phyloP scores from a whole-genome alignment of 1,140 invertebrate species.

The Frieseomelitta varia region DNA sequence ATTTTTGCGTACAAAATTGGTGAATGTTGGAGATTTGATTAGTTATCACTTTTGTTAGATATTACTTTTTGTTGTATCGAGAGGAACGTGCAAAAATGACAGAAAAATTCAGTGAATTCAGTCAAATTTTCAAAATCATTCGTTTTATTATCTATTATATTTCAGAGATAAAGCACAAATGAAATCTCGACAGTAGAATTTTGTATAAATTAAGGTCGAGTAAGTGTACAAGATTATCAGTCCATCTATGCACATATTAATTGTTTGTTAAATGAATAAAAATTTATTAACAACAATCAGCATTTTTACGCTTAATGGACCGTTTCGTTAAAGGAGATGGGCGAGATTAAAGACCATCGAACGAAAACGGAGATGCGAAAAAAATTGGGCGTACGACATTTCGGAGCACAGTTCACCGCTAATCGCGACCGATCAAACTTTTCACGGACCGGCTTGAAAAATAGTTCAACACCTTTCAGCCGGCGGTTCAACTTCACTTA shows the following conservation, averaged over 20 bases:
- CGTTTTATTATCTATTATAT: background rate
- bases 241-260: background rate
- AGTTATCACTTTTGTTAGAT: no score
- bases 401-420: background rate
- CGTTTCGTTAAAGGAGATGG: background rate
- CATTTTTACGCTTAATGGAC: background rate
- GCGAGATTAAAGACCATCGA: background rate
- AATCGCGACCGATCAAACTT: background rate
- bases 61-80: no score
- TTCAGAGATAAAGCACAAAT: no score
- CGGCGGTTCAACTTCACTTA: constrained; percentile 26
- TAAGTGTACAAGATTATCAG: background rate
- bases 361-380: background rate
- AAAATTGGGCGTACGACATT: background rate
- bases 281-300: background rate
- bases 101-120: no score
- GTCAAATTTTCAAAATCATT: background rate
- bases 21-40: background rate
- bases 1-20: background rate
- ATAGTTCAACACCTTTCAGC: background rate
- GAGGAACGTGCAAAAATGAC: no score
- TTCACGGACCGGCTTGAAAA: background rate
- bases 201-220: background rate
- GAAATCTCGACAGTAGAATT: no score
- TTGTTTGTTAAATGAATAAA: background rate